Percentiles rank a stretch among this genome's conserved stretches.
Evolutionary conservation across 2,113 vertebrate genomes (phyloP).

Genomic region (Ptyas mucosa): DNA sequence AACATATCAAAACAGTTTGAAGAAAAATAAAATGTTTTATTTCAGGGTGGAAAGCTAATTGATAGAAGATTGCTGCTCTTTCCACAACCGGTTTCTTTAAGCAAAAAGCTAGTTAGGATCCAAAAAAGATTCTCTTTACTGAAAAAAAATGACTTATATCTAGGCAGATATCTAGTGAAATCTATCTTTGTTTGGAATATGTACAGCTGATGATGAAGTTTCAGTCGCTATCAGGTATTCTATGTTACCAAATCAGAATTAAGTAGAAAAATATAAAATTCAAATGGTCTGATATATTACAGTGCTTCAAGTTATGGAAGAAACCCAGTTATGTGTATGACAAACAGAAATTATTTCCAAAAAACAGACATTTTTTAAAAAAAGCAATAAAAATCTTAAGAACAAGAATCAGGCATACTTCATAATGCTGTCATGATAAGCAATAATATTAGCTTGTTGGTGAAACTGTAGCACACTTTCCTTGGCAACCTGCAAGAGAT

Average conservation of each 20-base stretch:
- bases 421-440: constrained; percentile 98
- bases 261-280: not conserved
- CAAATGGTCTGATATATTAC: not conserved
- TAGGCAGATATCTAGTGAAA: not conserved
- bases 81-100: not conserved
- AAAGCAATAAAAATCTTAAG: not conserved
- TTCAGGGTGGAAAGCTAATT: not conserved
- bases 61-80: not conserved
- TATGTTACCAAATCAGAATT: not conserved
- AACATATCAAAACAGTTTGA: not conserved
- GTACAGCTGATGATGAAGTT: not conserved
- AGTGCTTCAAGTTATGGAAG: not conserved
- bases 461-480: constrained; percentile 95
- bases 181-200: not conserved
- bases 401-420: constrained; percentile 78
- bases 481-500: constrained; percentile 88
- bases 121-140: not conserved
- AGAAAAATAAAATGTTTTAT: not conserved
- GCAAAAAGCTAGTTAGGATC: not conserved
- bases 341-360: not conserved
- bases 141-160: not conserved
- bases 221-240: not conserved
- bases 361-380: not conserved
- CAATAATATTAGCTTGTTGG: constrained; percentile 89
- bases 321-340: not conserved